Conservation (phyloP, 2,113 vertebrate species). For the Colossoma macropomum region DNA sequence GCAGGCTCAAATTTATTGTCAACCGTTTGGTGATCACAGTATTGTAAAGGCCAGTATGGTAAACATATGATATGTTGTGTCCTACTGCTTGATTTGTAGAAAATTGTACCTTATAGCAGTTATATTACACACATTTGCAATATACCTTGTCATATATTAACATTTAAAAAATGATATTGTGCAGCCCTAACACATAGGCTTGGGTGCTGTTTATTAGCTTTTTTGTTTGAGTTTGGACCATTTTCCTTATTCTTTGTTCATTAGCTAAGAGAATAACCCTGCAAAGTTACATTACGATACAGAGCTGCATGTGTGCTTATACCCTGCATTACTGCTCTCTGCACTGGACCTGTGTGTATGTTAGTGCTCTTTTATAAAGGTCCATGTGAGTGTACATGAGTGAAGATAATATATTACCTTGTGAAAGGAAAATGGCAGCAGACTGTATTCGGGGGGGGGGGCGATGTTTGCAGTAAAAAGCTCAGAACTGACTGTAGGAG, state of each 20-base stretch:
- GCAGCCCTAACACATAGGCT: too few species aligned
- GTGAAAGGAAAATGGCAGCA: constrained; percentile 47
- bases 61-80: too few species aligned
- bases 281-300: background rate
- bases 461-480: constrained; percentile 58
- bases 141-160: too few species aligned
- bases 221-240: background rate
- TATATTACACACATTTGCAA: too few species aligned
- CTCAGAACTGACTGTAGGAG: constrained; percentile 63
- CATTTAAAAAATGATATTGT: too few species aligned
- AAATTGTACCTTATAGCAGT: too few species aligned
- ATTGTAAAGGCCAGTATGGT: too few species aligned
- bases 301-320: background rate
- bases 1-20: too few species aligned
- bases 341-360: background rate
- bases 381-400: constrained; percentile 39
- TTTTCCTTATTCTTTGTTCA: background rate
- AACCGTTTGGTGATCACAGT: too few species aligned
- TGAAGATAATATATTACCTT: constrained; percentile 61
- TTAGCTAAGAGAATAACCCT: background rate
- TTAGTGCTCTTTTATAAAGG: constrained; percentile 14
- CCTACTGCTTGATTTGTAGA: too few species aligned
- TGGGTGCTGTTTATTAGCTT: too few species aligned
- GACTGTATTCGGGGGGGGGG: constrained; percentile 11
- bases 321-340: background rate